Conservation (phyloP, 1,140 invertebrate genomes). For the Thalassaphorura encarpata region DNA sequence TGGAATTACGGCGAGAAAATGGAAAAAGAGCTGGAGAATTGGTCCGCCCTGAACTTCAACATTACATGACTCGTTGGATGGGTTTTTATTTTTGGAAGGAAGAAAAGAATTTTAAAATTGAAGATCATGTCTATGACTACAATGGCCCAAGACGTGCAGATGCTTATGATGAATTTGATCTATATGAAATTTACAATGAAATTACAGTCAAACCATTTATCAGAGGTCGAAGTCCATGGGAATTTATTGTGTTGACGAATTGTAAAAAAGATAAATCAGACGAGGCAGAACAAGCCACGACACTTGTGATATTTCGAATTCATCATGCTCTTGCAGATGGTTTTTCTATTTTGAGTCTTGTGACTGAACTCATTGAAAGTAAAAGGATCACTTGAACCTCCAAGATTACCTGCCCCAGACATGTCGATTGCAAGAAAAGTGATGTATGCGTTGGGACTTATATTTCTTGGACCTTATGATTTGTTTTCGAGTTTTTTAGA, state of each 20-base stretch:
- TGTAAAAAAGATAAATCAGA: background rate
- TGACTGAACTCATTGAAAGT: conserved; percentile 6
- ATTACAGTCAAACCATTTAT: conserved; percentile 4
- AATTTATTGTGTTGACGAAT: conserved; percentile 14
- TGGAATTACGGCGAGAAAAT: no score
- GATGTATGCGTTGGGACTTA: background rate
- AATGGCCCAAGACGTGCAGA: background rate
- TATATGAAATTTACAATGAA: conserved; percentile 7
- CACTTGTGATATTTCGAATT: background rate
- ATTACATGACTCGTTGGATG: conserved; percentile 6
- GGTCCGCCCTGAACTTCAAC: conserved; percentile 11
- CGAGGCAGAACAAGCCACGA: background rate
- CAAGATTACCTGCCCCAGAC: background rate
- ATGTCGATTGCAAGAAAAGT: background rate
- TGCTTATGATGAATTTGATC: background rate
- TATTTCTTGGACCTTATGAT: conserved; percentile 3
- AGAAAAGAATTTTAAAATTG: conserved; percentile 14
- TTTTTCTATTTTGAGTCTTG: conserved; percentile 6
- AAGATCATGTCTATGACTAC: conserved; percentile 14
- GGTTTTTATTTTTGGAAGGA: conserved; percentile 19
- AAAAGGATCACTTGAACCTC: background rate
- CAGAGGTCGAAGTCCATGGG: conserved; percentile 13
- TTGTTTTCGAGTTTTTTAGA: background rate
- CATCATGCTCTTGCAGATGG: conserved; percentile 16
- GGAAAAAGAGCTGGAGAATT: no score